A percentile compares a stretch with the other conserved stretches of the same genome.
phyloP scores from a whole-genome alignment of 2,888 invertebrate species.

The Drosophila helvetica region DNA sequence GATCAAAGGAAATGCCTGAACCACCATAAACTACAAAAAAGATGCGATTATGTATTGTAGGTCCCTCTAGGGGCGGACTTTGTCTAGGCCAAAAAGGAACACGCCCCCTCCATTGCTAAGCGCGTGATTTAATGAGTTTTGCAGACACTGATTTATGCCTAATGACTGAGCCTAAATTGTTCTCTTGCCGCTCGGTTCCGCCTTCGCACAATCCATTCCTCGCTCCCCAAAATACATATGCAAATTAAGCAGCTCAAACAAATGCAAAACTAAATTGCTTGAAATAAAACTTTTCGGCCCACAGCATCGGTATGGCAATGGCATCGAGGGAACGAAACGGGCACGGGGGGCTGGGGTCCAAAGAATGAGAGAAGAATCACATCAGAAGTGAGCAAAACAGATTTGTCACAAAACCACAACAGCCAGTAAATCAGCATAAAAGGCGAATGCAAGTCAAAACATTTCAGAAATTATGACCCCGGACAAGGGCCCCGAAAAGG shows the following conservation, averaged over 20 bases:
- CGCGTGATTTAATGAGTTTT: conserved; percentile 69
- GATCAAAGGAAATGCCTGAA: conserved; percentile 27
- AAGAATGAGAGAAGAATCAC: conserved; percentile 60
- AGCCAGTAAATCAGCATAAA: conserved; percentile 79
- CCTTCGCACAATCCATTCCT: conserved; percentile 22
- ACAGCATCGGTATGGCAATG: conserved; percentile 2
- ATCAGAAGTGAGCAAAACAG: conserved; percentile 77
- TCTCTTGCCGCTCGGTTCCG: conserved; percentile 13
- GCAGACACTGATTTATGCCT: conserved; percentile 69
- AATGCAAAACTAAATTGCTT: conserved; percentile 76
- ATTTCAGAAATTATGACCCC: conserved; percentile 77
- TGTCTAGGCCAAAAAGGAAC: conserved; percentile 22
- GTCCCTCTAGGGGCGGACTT: conserved; percentile 21
- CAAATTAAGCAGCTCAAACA: conserved; percentile 58
- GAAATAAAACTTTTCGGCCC: conserved; percentile 68
- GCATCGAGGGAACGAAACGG: background rate
- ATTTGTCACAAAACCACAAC: conserved; percentile 79
- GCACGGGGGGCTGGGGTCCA: background rate
- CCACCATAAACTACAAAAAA: conserved; percentile 23
- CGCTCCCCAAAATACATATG: conserved; percentile 33
- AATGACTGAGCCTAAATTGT: conserved; percentile 64
- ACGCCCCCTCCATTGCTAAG: conserved; percentile 43
- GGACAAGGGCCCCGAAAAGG: conserved; percentile 49
- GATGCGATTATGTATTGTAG: conserved; percentile 12
- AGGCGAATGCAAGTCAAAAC: conserved; percentile 78